Evolutionary conservation across 2,797 vertebrate species (phyloP).

Genomic region (Taeniopygia guttata): DNA sequence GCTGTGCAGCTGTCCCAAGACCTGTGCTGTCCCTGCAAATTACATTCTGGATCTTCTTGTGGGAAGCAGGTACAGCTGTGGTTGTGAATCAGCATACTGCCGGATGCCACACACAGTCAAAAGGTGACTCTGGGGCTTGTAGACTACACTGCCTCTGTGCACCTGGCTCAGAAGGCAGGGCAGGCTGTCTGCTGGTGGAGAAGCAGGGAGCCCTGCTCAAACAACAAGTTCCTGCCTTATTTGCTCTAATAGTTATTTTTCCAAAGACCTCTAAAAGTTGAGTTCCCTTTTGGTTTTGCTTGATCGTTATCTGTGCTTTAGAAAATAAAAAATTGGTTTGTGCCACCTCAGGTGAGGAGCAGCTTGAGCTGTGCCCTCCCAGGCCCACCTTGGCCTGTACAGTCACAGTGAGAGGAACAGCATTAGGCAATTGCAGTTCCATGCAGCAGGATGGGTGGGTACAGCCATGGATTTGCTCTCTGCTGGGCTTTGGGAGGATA

Average conservation of each 20-base stretch:
- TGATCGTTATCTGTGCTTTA: background rate
- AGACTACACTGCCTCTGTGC: background rate
- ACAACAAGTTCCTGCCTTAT: background rate
- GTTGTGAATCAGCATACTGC: background rate
- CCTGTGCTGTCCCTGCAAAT: background rate
- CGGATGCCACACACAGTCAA: background rate
- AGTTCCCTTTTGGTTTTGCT: background rate
- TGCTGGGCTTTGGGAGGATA: background rate
- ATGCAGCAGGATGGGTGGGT: background rate
- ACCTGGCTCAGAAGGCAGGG: background rate
- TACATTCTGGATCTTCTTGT: background rate
- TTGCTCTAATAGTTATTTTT: background rate
- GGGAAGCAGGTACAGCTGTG: background rate
- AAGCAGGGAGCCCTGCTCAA: background rate
- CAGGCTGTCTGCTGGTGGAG: background rate
- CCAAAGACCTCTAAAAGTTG: background rate
- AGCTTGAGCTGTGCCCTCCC: background rate
- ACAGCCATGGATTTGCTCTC: background rate
- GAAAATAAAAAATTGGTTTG: background rate
- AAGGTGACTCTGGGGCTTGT: background rate
- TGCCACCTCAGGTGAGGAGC: background rate
- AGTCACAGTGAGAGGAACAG: background rate
- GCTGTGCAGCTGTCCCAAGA: background rate
- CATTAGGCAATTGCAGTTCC: background rate
- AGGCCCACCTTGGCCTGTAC: fast-evolving